Base-by-base conservation (phyloP, 2,888 invertebrate genomes). In the Loripinus fragilis region DNA sequence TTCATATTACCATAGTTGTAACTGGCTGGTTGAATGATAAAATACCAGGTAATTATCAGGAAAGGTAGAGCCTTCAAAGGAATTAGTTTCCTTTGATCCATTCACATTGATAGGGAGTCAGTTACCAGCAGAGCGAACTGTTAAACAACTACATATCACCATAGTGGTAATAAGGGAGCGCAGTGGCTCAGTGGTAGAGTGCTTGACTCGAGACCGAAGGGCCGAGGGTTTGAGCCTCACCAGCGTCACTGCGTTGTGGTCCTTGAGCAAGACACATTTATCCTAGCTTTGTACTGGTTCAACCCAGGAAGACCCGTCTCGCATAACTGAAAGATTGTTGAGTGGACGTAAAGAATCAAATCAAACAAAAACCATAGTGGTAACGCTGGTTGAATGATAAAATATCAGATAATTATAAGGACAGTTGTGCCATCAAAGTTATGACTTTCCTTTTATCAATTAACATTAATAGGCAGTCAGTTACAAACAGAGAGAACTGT, bases 131-230 rank as follows among this genome's bases (percentile, higher is more conserved):
- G 68, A 73, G 0, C 41, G 83, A 23, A 78, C 80, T 2, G 90
- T 94, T 25, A 93, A 92, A 80, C 94, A 95, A 85, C 93, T 96
- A 45, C 95, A 95, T 87, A 94, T 96, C 50, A 95, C 95, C 0
- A 95, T 96, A 76, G 95, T 95, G n/a, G 94, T 96, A 42, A 95
- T 95, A 25, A 96, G n/a, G n/a, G n/a, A n/a, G n/a, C n/a, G n/a
- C n/a, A n/a, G n/a, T n/a, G n/a, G n/a, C n/a, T n/a, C n/a, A n/a
- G n/a, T n/a, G n/a, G n/a, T n/a, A n/a, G n/a, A n/a, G n/a, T n/a
- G n/a, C n/a, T n/a, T n/a, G n/a, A n/a, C n/a, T n/a, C n/a, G n/a
- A n/a, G n/a, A n/a, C n/a, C n/a, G n/a, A n/a, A n/a, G n/a, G n/a
- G n/a, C n/a, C n/a, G n/a, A n/a, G n/a, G n/a, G n/a, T n/a, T n/a